These are phyloP conservation scores for Alaudala cheleensis DNA, from an alignment of 2,113 vertebrate genomes.

Conservation along the genomic window DNA sequence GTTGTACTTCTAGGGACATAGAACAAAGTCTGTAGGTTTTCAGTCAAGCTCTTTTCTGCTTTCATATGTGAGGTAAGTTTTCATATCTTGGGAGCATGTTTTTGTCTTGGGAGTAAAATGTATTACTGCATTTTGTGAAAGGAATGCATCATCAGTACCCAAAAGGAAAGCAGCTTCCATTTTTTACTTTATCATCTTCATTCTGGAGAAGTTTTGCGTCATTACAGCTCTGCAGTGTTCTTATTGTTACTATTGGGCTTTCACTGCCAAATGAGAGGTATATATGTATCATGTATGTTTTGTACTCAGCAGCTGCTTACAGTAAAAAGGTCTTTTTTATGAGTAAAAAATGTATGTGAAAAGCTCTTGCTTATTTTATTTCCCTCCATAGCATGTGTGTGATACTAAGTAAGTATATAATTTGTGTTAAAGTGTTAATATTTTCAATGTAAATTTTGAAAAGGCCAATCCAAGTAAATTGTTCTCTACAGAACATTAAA, in stretches of 20 bases:
- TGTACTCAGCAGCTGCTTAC: neutral
- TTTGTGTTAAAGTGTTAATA: neutral
- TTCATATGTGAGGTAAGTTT: neutral
- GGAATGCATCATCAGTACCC: neutral
- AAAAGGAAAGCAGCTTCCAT: neutral
- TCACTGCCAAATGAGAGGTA: neutral
- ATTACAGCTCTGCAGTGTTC: neutral
- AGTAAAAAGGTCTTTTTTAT: neutral
- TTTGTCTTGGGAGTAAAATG: neutral
- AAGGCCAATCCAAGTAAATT: neutral
- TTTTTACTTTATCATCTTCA: neutral
- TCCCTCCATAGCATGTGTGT: neutral
- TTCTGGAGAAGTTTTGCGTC: neutral
- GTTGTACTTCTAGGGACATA: neutral
- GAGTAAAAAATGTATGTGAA: neutral
- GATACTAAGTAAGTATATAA: neutral
- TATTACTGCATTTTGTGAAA: constrained; percentile 2
- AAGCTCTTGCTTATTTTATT: neutral
- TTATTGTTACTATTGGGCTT: neutral
- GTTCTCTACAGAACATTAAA: neutral
- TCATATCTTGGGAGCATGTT: neutral
- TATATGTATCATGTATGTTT: neutral
- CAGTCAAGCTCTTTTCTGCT: neutral
- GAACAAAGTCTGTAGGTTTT: neutral
- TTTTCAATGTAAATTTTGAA: neutral